These are phyloP conservation scores for Parotia lawesii DNA, from an alignment of 2,113 vertebrate species.

Conservation along the genomic window DNA sequence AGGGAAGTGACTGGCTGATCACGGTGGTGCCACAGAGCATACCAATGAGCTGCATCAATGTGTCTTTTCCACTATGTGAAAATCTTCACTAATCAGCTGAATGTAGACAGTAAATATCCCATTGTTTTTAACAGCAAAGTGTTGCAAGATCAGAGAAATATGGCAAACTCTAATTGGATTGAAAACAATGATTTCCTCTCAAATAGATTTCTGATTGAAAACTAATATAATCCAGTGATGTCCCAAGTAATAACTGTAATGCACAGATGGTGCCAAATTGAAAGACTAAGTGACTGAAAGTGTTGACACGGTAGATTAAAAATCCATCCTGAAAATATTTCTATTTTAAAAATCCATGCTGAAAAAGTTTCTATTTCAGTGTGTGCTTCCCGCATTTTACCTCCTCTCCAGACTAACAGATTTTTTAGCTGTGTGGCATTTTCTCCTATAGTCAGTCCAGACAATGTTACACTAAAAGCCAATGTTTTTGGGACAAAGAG, in stretches of 20 bases:
- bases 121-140: constrained; percentile 28
- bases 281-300: constrained; percentile 30
- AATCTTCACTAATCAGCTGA: constrained; percentile 26
- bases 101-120: constrained; percentile 30
- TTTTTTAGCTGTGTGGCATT: background rate
- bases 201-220: constrained; percentile 22
- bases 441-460: background rate
- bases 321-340: constrained; percentile 24
- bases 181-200: constrained; percentile 5
- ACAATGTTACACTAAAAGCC: background rate
- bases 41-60: constrained; percentile 7
- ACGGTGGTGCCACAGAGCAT: background rate
- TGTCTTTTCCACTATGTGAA: background rate
- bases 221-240: constrained; percentile 14
- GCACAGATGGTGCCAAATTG: constrained; percentile 40
- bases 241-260: constrained; percentile 22
- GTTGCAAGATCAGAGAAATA: constrained; percentile 8
- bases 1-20: constrained; percentile 47
- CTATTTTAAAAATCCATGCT: background rate
- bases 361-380: background rate
- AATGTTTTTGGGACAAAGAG: background rate
- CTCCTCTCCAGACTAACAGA: background rate
- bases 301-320: constrained; percentile 22
- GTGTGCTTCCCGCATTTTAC: background rate
- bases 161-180: background rate